Evolutionary conservation across 30 jellyfish, hydroid and myxozoan genomes (phyloP), one percentile per base, ranked within the genome.

Genomic region (Hydra vulgaris): DNA sequence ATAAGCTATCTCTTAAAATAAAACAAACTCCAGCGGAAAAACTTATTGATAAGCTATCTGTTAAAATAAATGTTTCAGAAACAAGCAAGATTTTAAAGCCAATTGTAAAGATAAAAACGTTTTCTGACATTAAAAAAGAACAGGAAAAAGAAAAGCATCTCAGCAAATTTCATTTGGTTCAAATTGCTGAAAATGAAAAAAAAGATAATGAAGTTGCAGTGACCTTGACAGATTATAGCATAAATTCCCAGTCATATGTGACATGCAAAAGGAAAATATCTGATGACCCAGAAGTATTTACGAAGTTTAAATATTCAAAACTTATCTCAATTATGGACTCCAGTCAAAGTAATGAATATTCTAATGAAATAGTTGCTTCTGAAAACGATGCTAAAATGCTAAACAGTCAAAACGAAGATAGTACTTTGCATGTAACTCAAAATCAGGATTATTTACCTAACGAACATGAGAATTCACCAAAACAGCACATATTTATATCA

Each of bases 21-120:
- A 40, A 69, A 4, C 72, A 21, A 19, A 66, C 87, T 25, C 87
- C 87, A 18, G 87, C 87, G 21, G 75, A 80, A 80, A 67, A 53
- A 66, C 53, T 80, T 19, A 15, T 80, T 16, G 68, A 80, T 74
- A 80, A 80, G 66, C 71, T 80, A 15, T 80, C 87, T 20, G 76
- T 3, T 23, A 15, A 5, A 40, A 40, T 40, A 40, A 12, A 40
- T 12, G 61, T 40, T 40, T n/a, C n/a, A n/a, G n/a, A n/a, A n/a
- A n/a, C n/a, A n/a, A 40, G 12, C 12, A 40, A 40, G 12, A 40
- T 40, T 40, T 5, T 12, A 12, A 40, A 12, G 12, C 61, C 61
- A 40, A 40, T 5, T 40, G 5, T 40, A 40, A 40, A 40, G 12
- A 40, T 5, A 40, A 40, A 40, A 40, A 40, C 61, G 5, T 40